These are phyloP conservation scores for Sarotherodon lohbergeri DNA, from an alignment of 2,113 vertebrate genomes.

Conservation along the genomic window DNA sequence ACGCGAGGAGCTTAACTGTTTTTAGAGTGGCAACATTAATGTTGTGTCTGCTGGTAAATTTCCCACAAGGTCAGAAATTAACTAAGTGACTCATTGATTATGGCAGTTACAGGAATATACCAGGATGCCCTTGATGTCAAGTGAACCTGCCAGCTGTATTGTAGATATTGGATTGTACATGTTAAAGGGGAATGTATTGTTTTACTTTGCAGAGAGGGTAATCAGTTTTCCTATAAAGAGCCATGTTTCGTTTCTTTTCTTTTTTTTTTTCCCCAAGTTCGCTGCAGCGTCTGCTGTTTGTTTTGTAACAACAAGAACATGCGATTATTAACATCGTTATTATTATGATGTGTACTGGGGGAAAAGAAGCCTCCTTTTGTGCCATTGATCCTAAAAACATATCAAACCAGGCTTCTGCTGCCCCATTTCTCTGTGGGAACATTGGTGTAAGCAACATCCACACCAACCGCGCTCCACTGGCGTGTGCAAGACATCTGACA, in stretches of 20 bases:
- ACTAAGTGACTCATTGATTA: slow-evolving; percentile 44
- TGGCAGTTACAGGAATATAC: not conserved
- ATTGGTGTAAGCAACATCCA: not conserved
- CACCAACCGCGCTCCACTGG: slow-evolving; percentile 5
- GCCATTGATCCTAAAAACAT: not conserved
- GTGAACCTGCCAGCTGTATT: not conserved
- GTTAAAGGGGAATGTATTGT: not conserved
- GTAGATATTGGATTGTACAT: not conserved
- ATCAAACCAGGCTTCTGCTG: not conserved
- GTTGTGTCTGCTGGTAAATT: slow-evolving; percentile 31
- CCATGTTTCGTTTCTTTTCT: not conserved
- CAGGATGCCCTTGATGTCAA: slow-evolving; percentile 15
- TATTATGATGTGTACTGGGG: not conserved
- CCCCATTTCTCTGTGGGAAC: not conserved
- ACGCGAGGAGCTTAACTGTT: not conserved
- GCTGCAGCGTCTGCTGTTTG: not conserved
- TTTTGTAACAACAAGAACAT: not conserved
- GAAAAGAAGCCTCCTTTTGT: not conserved
- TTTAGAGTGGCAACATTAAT: slow-evolving; percentile 7
- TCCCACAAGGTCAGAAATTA: slow-evolving; percentile 49
- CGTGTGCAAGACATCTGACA: slow-evolving; percentile 39
- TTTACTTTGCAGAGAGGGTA: not conserved
- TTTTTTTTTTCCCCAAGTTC: accelerated
- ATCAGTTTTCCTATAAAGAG: not conserved
- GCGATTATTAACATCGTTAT: not conserved